Conservation (phyloP, 1,140 invertebrate genomes). For the Danaus melanippus region DNA sequence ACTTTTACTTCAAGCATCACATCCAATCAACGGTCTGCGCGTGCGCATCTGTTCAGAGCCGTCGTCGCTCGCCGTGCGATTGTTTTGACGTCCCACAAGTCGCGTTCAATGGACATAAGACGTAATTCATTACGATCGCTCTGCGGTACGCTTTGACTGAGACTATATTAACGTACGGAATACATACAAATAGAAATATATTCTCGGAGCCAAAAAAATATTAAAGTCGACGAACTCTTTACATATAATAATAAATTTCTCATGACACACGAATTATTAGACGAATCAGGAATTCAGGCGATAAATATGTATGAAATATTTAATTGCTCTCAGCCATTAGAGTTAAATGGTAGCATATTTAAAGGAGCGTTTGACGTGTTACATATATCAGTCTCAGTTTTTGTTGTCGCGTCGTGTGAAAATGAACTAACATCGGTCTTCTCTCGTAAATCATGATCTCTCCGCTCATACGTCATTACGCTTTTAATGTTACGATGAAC, state of each 20-base stretch:
- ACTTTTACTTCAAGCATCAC: constrained; percentile 9
- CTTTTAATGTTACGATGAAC: constrained; percentile 24
- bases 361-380: constrained; percentile 2
- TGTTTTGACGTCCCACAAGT: constrained; percentile 34
- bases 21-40: constrained; percentile 14
- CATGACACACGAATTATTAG: too few relatives aligned
- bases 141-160: constrained; percentile 22
- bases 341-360: constrained; percentile 13
- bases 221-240: too few relatives aligned
- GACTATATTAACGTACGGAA: too few relatives aligned
- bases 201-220: too few relatives aligned
- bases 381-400: constrained; percentile 11
- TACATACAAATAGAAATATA: too few relatives aligned
- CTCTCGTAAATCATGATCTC: constrained; percentile 17
- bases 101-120: constrained; percentile 30
- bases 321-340: background rate
- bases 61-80: constrained; percentile 19
- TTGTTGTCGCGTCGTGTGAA: constrained; percentile 13
- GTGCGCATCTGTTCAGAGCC: constrained; percentile 30
- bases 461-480: constrained; percentile 22
- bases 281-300: too few relatives aligned
- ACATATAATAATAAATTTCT: too few relatives aligned
- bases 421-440: constrained; percentile 20
- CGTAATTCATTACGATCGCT: constrained; percentile 37
- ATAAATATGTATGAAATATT: too few relatives aligned